A percentile compares a stretch with the other conserved stretches of the same genome.
Conservation (phyloP, 2,113 vertebrate species). For the Echinops telfairi region DNA sequence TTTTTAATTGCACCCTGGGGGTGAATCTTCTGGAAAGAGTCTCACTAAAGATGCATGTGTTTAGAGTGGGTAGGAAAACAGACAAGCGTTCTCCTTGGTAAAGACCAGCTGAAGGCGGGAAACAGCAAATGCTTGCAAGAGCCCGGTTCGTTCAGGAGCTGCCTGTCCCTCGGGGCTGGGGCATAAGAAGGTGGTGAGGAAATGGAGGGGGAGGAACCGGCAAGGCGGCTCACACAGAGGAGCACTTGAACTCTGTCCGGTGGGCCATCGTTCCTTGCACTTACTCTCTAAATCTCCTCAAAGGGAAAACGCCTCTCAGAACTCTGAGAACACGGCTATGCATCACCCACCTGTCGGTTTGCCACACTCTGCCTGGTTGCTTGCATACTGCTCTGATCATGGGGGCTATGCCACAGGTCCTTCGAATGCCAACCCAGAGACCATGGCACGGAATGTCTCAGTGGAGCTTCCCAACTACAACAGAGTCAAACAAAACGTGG, state of each 20-base stretch:
- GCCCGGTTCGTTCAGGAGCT: not conserved
- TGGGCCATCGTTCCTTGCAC: not conserved
- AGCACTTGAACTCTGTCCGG: not conserved
- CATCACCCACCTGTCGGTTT: not conserved
- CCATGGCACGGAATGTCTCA: not conserved
- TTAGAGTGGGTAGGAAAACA: not conserved
- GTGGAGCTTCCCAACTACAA: not conserved
- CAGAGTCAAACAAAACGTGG: not conserved
- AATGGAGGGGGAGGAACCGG: not conserved
- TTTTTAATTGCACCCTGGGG: not conserved
- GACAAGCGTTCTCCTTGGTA: not conserved
- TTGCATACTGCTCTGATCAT: not conserved
- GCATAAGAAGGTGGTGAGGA: rapidly evolving
- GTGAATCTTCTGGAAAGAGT: not conserved
- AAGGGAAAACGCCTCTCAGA: constrained; percentile 45
- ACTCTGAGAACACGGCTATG: not conserved
- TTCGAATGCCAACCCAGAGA: not conserved
- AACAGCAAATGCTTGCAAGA: not conserved
- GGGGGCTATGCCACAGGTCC: not conserved
- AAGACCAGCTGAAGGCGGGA: not conserved
- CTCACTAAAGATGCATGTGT: not conserved
- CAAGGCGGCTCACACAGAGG: not conserved
- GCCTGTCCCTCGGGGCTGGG: not conserved
- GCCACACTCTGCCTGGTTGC: not conserved
- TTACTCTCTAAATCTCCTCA: not conserved